Conservation (phyloP, 2,113 vertebrate genomes). For the Paramormyrops kingsleyae region DNA sequence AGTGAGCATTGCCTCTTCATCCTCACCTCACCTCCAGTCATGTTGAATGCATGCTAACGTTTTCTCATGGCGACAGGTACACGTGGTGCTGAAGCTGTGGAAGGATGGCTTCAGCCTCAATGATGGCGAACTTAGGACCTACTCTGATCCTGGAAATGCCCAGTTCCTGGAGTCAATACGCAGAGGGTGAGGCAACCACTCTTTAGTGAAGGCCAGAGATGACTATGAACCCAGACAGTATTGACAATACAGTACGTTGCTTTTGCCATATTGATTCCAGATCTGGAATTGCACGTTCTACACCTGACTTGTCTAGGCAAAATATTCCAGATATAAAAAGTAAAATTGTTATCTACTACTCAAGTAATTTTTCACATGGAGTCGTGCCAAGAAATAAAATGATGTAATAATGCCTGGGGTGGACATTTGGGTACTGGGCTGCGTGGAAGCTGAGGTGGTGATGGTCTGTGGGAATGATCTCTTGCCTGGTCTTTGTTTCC, state of each 20-base stretch:
- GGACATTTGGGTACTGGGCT: neutral
- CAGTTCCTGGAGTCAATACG: slow-evolving; percentile 93
- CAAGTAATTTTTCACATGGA: neutral
- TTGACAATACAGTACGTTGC: neutral
- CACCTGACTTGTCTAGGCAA: neutral
- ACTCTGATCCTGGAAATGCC: slow-evolving; percentile 85
- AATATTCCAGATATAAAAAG: neutral
- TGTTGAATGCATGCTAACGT: neutral
- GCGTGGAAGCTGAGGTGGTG: neutral
- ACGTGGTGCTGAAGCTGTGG: slow-evolving; percentile 94
- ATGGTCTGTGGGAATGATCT: neutral
- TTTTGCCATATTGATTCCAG: neutral
- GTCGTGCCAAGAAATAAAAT: neutral
- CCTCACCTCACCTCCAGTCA: too few relatives aligned
- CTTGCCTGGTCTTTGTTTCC: neutral
- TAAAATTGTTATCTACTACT: neutral
- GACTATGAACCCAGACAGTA: neutral
- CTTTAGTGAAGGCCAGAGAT: neutral
- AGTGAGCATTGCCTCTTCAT: slow-evolving; percentile 63
- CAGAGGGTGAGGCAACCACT: slow-evolving; percentile 68
- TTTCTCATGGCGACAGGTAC: slow-evolving; percentile 61
- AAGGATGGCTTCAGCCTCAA: slow-evolving; percentile 93
- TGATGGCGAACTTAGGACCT: slow-evolving; percentile 85
- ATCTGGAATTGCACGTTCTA: neutral
- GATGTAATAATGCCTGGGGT: neutral